Conservation (phyloP, 2,797 vertebrate species). For the Hemibagrus guttatus region DNA sequence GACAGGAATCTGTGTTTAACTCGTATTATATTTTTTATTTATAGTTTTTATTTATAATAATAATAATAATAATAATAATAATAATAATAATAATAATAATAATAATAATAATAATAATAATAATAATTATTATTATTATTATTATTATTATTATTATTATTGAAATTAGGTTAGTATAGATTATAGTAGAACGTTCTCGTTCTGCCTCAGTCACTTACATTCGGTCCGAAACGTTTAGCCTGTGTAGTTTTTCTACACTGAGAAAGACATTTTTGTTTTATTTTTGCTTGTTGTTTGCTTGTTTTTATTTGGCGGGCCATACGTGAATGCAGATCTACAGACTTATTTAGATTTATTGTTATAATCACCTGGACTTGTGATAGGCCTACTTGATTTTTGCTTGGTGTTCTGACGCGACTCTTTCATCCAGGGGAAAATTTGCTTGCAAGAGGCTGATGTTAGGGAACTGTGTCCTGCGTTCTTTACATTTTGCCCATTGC, state of each 20-base stretch:
- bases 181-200: neutral
- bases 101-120: too few species aligned
- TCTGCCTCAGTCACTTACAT: neutral
- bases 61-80: too few species aligned
- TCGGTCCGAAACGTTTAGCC: neutral
- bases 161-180: neutral
- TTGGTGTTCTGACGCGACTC: conserved; percentile 97
- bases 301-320: neutral
- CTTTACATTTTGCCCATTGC: conserved; percentile 80
- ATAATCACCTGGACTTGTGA: conserved; percentile 88
- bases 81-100: too few species aligned
- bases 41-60: too few species aligned
- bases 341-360: neutral
- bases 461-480: conserved; percentile 85
- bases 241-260: neutral
- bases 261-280: neutral
- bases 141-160: too few species aligned
- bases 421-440: conserved; percentile 99
- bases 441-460: conserved; percentile 83
- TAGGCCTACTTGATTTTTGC: conserved; percentile 88
- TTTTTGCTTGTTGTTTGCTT: neutral
- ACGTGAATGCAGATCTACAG: neutral
- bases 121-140: too few species aligned
- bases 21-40: too few species aligned
- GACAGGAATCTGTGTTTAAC: neutral